phyloP scores from a whole-genome alignment of 2,797 vertebrate genomes.

The Crenichthys baileyi region DNA sequence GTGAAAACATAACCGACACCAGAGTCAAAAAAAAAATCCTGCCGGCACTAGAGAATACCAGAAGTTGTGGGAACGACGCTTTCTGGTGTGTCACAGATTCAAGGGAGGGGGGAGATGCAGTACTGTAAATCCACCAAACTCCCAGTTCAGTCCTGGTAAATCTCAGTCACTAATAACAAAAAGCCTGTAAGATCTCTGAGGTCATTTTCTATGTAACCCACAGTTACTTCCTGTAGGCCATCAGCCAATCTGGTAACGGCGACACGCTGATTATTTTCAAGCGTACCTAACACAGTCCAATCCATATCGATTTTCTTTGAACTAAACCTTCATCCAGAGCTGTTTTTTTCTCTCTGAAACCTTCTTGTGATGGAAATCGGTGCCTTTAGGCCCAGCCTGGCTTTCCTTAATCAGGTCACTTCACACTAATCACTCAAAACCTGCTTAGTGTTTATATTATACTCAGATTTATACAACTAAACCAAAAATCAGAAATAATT shows the following conservation, averaged over 20 bases:
- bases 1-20: slow-evolving; percentile 62
- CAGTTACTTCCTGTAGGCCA: slow-evolving; percentile 53
- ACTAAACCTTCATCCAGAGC: slow-evolving; percentile 12
- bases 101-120: slow-evolving; percentile 37
- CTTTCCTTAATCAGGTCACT: slow-evolving; percentile 40
- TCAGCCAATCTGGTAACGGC: slow-evolving; percentile 40
- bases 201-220: slow-evolving; percentile 42
- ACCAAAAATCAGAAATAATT: neutral
- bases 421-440: slow-evolving; percentile 37
- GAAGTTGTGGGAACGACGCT: slow-evolving; percentile 41
- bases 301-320: slow-evolving; percentile 13
- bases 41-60: slow-evolving; percentile 48
- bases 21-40: slow-evolving; percentile 50
- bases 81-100: slow-evolving; percentile 51
- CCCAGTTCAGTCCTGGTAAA: slow-evolving; percentile 36
- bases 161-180: slow-evolving; percentile 37
- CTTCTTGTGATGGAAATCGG: slow-evolving; percentile 55
- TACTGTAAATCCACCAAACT: slow-evolving; percentile 38
- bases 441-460: neutral
- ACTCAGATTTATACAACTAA: neutral
- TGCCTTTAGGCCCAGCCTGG: slow-evolving; percentile 59
- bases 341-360: slow-evolving; percentile 32
- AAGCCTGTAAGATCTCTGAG: slow-evolving; percentile 44
- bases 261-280: slow-evolving; percentile 19
- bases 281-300: slow-evolving; percentile 21